Conservation (phyloP, 2,113 vertebrate species). For the Pyrgilauda ruficollis region DNA sequence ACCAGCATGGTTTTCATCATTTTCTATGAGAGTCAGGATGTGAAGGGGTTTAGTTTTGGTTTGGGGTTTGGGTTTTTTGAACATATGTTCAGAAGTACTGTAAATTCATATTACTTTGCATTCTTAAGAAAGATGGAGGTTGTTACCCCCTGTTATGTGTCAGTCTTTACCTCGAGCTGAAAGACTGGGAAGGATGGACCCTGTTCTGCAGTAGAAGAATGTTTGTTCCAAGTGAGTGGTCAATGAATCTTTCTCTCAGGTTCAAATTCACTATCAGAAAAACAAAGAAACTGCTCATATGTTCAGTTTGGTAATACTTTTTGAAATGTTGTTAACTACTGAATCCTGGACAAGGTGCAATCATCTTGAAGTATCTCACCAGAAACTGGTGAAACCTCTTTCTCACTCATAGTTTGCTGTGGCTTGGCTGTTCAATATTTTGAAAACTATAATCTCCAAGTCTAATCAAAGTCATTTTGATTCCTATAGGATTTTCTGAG, state of each 20-base stretch:
- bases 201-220: background rate
- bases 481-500: background rate
- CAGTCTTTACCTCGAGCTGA: background rate
- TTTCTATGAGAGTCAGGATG: background rate
- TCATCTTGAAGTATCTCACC: background rate
- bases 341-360: background rate
- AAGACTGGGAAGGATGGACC: background rate
- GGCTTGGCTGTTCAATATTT: background rate
- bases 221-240: background rate
- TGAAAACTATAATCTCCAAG: background rate
- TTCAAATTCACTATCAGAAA: background rate
- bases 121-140: background rate
- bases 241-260: background rate
- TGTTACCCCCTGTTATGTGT: background rate
- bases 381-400: background rate
- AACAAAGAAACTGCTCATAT: background rate
- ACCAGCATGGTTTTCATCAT: rapidly evolving
- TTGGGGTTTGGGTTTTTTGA: background rate
- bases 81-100: background rate
- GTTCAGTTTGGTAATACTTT: background rate
- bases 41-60: background rate
- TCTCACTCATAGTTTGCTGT: background rate
- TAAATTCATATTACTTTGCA: background rate
- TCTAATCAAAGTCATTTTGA: background rate
- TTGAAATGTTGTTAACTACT: background rate